Evolutionary conservation across 2,888 invertebrate genomes (phyloP).

Genomic region (Melolontha melolontha): DNA sequence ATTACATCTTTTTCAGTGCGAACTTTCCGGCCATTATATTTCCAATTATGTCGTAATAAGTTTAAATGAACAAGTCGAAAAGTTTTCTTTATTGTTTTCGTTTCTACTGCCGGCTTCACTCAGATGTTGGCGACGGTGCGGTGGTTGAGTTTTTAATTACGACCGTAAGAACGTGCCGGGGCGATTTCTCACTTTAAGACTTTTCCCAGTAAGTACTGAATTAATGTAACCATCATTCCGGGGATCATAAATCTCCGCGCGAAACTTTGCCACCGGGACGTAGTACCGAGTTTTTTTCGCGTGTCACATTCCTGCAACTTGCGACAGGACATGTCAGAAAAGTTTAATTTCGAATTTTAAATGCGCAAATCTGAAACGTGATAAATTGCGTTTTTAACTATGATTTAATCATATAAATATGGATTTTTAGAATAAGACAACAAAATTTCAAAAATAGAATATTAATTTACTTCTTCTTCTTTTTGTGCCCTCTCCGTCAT

Average conservation of each 20-base stretch:
- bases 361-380: not conserved
- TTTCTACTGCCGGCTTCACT: slow-evolving; percentile 15
- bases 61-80: slow-evolving; percentile 36
- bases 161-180: slow-evolving; percentile 17
- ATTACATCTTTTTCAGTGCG: slow-evolving; percentile 32
- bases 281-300: slow-evolving; percentile 1
- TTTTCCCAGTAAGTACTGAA: slow-evolving; percentile 25
- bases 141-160: slow-evolving; percentile 29
- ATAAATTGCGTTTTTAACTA: not conserved
- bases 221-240: slow-evolving; percentile 25
- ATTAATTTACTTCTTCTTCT: too few relatives aligned
- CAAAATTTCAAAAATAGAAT: too few relatives aligned
- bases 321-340: not conserved
- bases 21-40: slow-evolving; percentile 32
- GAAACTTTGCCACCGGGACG: not conserved
- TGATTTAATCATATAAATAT: slow-evolving; percentile 2
- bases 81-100: slow-evolving; percentile 38
- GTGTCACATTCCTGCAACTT: not conserved
- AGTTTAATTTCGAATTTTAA: slow-evolving; percentile 17
- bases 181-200: slow-evolving; percentile 3
- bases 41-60: slow-evolving; percentile 33
- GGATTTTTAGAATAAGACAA: not conserved
- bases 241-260: slow-evolving; percentile 24
- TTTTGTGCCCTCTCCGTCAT: too few relatives aligned
- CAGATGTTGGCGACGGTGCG: slow-evolving; percentile 1